A percentile compares a stretch with the other conserved stretches of the same genome.
Conservation (phyloP, 2,888 invertebrate genomes). For the Philopedon plagiatum region DNA sequence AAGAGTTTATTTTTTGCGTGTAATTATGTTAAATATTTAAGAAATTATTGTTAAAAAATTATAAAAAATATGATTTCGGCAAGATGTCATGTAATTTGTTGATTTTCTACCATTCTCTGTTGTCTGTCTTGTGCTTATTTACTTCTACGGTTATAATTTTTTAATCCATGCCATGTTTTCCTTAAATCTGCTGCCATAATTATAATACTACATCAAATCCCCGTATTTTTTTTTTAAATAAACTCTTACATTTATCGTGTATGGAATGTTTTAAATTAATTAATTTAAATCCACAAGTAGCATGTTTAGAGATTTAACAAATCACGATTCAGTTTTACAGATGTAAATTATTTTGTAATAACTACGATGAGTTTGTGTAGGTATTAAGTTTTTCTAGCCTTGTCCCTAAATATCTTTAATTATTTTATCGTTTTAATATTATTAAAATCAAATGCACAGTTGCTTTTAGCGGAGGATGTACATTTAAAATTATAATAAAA, state of each 20-base stretch:
- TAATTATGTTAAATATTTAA: no score
- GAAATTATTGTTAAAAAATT: no score
- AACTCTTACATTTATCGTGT: slow-evolving; percentile 2
- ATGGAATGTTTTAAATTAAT: slow-evolving; percentile 16
- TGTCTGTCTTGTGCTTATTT: no score
- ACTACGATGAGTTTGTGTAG: slow-evolving; percentile 8
- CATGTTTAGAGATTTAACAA: slow-evolving; percentile 12
- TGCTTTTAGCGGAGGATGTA: no score
- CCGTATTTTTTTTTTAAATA: slow-evolving; percentile 8
- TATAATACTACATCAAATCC: slow-evolving; percentile 15
- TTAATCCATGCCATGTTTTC: slow-evolving; percentile 11
- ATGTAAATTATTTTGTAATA: slow-evolving; percentile 24
- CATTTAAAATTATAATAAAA: no score
- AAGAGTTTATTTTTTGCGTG: no score
- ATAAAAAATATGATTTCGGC: no score
- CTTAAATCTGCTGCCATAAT: background rate
- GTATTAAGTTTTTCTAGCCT: slow-evolving; percentile 15
- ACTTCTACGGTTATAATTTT: no score
- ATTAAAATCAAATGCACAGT: background rate
- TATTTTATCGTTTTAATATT: background rate
- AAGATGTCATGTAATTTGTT: no score
- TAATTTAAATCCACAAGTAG: background rate
- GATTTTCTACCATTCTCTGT: no score
- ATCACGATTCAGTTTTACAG: slow-evolving; percentile 11
- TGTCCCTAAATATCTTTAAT: slow-evolving; percentile 8